Conservation (phyloP, 2,113 vertebrate species). For the Himantopus leucocephalus region DNA sequence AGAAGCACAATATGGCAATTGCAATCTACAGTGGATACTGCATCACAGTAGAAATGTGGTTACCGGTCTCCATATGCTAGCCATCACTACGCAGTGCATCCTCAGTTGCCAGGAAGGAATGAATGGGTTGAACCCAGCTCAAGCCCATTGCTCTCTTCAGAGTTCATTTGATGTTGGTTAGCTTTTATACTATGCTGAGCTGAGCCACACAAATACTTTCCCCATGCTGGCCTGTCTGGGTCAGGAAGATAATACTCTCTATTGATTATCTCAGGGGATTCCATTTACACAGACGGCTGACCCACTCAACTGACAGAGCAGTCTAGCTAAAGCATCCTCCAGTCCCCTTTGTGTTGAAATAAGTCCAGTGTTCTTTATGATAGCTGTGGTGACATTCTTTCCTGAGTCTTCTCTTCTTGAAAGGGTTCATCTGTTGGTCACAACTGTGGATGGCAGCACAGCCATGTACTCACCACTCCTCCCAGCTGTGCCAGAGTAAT, state of each 20-base stretch:
- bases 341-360: not conserved
- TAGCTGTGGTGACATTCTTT: not conserved
- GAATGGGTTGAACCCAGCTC: rapidly evolving
- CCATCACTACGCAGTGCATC: rapidly evolving
- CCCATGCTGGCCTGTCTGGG: not conserved
- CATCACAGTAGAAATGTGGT: not conserved
- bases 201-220: not conserved
- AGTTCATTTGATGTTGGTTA: not conserved
- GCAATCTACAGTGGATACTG: not conserved
- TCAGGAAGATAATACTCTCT: not conserved
- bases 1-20: not conserved
- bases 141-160: not conserved
- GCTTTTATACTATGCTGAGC: not conserved
- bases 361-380: not conserved
- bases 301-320: not conserved
- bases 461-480: too few relatives aligned
- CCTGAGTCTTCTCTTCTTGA: not conserved
- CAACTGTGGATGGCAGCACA: not conserved
- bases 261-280: not conserved
- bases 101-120: not conserved
- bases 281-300: not conserved
- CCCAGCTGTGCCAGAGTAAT: not conserved
- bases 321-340: not conserved
- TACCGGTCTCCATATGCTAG: not conserved
- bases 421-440: not conserved